Percentiles rank a stretch among this genome's conserved stretches.
Evolutionary conservation across 2,113 vertebrate species (phyloP).

Genomic region (Laticauda colubrina): DNA sequence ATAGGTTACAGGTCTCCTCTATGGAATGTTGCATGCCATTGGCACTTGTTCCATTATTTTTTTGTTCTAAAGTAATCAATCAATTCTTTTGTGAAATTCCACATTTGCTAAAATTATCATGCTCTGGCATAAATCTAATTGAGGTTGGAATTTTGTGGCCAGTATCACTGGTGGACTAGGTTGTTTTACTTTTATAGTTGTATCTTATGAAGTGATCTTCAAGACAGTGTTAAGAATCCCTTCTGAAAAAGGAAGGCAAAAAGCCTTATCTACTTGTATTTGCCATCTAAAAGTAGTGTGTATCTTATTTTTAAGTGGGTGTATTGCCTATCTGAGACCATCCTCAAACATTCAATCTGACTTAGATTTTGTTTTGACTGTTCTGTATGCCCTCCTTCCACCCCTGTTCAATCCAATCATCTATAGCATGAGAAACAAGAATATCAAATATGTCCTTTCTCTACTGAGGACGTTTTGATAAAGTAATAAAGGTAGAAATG

Average conservation of each 20-base stretch:
- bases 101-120: no score
- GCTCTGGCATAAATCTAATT: no score
- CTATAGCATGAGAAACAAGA: neutral
- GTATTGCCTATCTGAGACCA: neutral
- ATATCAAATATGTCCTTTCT: neutral
- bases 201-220: neutral
- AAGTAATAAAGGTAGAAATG: neutral
- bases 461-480: neutral
- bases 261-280: neutral
- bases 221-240: neutral
- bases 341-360: neutral
- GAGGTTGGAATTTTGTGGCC: no score
- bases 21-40: no score
- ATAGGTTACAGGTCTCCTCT: no score
- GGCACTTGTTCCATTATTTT: no score
- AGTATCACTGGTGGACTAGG: no score
- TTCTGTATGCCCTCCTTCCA: neutral
- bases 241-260: neutral
- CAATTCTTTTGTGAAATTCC: no score
- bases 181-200: neutral
- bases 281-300: neutral
- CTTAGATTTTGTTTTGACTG: neutral
- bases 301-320: neutral
- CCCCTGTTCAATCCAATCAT: neutral
- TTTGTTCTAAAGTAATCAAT: no score